Evolutionary conservation across 1,140 invertebrate species (phyloP).

Genomic region (Temnothorax longispinosus): DNA sequence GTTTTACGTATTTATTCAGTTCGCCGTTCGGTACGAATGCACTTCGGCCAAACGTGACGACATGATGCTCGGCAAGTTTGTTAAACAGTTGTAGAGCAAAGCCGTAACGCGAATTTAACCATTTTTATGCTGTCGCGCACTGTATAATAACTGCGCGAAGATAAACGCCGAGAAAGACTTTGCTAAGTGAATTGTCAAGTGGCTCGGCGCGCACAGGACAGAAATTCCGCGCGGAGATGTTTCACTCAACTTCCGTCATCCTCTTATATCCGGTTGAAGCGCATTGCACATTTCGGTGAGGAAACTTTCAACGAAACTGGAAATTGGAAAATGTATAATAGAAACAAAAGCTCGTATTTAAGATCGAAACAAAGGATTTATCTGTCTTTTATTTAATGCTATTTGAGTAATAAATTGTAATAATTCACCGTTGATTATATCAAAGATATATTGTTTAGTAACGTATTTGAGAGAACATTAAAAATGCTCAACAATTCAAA

Average conservation of each 20-base stretch:
- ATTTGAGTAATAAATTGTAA: background rate
- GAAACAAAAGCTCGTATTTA: background rate
- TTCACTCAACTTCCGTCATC: background rate
- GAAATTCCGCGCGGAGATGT: background rate
- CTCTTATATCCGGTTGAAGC: background rate
- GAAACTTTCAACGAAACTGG: background rate
- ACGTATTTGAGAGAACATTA: background rate
- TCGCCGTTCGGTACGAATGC: background rate
- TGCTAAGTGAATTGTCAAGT: conserved; percentile 40
- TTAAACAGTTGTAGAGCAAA: conserved; percentile 7
- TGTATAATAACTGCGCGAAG: background rate
- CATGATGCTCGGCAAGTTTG: background rate
- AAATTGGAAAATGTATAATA: background rate
- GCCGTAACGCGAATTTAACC: background rate
- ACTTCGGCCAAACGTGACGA: background rate
- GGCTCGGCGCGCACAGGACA: background rate
- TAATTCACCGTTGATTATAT: background rate
- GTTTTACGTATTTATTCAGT: conserved; percentile 28
- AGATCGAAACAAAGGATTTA: background rate
- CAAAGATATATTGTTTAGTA: background rate
- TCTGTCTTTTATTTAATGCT: background rate
- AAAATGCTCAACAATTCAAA: no score
- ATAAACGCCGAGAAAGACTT: conserved; percentile 28
- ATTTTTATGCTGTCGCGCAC: background rate
- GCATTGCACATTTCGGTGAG: conserved; percentile 8